Base-by-base conservation (phyloP, 2,797 vertebrate genomes). In the Nannoperca obscura region DNA sequence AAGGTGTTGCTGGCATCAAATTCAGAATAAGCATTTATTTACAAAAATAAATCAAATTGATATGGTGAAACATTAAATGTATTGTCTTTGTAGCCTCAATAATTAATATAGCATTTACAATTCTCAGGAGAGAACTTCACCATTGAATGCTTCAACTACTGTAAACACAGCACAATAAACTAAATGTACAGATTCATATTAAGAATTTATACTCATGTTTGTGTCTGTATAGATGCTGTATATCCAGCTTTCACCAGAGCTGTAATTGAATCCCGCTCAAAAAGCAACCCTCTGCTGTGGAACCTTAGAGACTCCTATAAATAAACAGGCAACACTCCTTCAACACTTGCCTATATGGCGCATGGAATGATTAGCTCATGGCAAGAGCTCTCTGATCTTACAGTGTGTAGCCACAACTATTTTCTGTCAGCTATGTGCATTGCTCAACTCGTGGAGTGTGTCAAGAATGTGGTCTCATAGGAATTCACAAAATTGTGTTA, bases 301-400 rank as follows among this genome's bases (percentile, higher is more conserved):
- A 94, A 95, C 92, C 92, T 93, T 87, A 88, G 92, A 90, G 88
- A 88, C 88, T 86, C 88, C 94, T 95, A 95, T 94, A 95, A 95
- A 95, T 95, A 94, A 92, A 91, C 84, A 74, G 84, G 86, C 89
- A 81, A 88, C 85, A 78, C 87, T 93, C 89, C 89, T 91, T 91
- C 91, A 92, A 85, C 93, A 92, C 92, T 91, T 81, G 90, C 85
- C 93, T 91, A 88, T 89, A 89, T 86, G 88, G 87, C 90, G 89
- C 87, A 92, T 90, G 89, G 92, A 91, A 91, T 89, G 91, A 94
- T 94, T 90, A 92, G 92, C 92, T 93, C 94, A 93, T 92, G 82
- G 91, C 88, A 87, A 81, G 82, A 74, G 83, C 85, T 42, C 86
- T 92, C 89, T 91, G 89, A 93, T 94, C 92, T 88, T 89, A 90